Evolutionary conservation across 2,888 invertebrate genomes (phyloP).

Genomic region (Morpho achilles): DNA sequence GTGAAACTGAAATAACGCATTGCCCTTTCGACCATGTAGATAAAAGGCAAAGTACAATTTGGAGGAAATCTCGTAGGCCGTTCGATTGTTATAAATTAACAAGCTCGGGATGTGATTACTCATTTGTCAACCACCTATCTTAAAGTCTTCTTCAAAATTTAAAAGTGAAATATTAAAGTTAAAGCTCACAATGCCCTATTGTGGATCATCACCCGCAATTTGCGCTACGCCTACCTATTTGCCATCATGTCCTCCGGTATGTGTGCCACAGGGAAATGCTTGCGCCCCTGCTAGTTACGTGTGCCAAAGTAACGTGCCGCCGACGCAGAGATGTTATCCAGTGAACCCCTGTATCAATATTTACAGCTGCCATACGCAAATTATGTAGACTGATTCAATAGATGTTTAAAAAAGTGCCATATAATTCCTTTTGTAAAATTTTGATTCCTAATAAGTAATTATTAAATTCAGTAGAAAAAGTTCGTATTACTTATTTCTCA

Average conservation of each 20-base stretch:
- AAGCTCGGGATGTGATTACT: background rate
- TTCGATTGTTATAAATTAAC: conserved; percentile 24
- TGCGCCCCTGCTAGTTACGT: conserved; percentile 33
- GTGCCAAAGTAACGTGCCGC: conserved; percentile 41
- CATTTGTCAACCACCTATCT: conserved; percentile 20
- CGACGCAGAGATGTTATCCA: conserved; percentile 41
- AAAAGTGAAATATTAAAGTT: conserved; percentile 14
- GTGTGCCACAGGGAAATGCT: conserved; percentile 18
- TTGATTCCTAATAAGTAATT: no score
- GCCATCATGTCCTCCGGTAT: conserved; percentile 28
- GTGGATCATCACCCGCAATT: conserved; percentile 16
- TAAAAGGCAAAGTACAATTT: background rate
- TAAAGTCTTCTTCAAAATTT: background rate
- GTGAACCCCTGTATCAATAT: conserved; percentile 67
- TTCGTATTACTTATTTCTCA: no score
- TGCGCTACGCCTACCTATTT: conserved; percentile 13
- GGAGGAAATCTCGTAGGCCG: conserved; percentile 21
- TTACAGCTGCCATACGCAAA: conserved; percentile 69
- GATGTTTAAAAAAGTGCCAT: no score
- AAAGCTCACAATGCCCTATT: conserved; percentile 25
- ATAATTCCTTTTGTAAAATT: no score
- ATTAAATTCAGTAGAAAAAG: no score
- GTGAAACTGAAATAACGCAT: background rate
- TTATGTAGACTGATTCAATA: conserved; percentile 42
- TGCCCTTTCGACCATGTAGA: conserved; percentile 19